phyloP scores from a whole-genome alignment of 1,140 invertebrate genomes.

The Caenorhabditis inopinata region DNA sequence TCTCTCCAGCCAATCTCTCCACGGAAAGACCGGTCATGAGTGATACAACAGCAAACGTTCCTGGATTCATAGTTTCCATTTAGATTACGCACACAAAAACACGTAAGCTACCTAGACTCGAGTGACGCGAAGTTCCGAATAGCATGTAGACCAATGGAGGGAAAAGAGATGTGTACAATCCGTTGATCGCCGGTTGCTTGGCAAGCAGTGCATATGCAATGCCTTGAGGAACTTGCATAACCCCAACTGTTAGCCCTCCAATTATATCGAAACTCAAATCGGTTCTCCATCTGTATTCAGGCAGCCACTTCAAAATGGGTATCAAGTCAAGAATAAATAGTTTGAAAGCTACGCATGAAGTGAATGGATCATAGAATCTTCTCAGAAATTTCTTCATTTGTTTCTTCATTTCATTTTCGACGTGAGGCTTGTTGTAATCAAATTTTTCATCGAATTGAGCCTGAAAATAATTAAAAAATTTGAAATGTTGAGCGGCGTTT shows the following conservation, averaged over 20 bases:
- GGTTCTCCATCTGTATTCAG: conserved; percentile 67
- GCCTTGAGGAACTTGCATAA: conserved; percentile 70
- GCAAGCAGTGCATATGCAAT: conserved; percentile 70
- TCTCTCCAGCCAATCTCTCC: conserved; percentile 42
- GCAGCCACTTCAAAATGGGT: conserved; percentile 64
- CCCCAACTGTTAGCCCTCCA: conserved; percentile 69
- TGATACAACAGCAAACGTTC: conserved; percentile 67
- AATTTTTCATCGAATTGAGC: conserved; percentile 61
- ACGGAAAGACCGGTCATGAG: conserved; percentile 67
- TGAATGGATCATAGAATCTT: conserved; percentile 57
- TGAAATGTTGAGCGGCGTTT: too few relatives aligned
- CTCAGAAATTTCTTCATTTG: conserved; percentile 46
- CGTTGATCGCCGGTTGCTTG: conserved; percentile 69
- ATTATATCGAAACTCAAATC: conserved; percentile 67
- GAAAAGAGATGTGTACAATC: conserved; percentile 50
- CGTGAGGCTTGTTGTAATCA: conserved; percentile 53
- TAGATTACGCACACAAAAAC: not conserved
- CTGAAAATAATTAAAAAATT: conserved; percentile 44
- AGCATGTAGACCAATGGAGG: conserved; percentile 64
- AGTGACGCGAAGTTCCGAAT: conserved; percentile 70
- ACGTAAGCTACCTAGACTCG: conserved; percentile 65
- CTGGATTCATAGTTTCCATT: not conserved
- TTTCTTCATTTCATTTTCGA: conserved; percentile 43
- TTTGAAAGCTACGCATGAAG: conserved; percentile 52
- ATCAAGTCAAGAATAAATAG: conserved; percentile 52